Evolutionary conservation across 2,888 invertebrate species (phyloP).

Genomic region (Melieria picta): DNA sequence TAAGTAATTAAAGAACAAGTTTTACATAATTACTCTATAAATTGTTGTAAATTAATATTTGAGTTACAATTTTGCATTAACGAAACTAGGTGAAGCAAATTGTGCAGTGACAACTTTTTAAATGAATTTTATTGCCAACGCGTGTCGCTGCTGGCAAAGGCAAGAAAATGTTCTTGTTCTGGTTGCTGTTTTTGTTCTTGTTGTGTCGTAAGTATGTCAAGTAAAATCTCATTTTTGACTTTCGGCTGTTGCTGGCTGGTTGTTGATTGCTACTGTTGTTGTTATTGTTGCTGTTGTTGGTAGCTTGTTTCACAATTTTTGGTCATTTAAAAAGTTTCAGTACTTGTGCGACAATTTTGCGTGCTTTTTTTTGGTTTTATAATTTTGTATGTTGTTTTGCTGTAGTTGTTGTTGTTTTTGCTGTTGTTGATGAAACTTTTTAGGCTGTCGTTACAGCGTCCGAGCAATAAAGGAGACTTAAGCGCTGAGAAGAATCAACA

Average conservation of each 20-base stretch:
- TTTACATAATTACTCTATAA: too few species aligned
- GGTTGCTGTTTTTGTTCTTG: background rate
- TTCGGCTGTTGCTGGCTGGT: background rate
- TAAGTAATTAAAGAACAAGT: slow-evolving; percentile 27
- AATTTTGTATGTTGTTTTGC: too few species aligned
- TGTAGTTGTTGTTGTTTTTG: too few species aligned
- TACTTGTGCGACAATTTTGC: background rate
- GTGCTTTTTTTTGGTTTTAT: too few species aligned
- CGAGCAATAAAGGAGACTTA: too few species aligned
- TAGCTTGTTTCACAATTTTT: slow-evolving; percentile 8
- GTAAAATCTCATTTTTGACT: too few species aligned
- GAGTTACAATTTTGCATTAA: too few species aligned
- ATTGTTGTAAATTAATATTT: too few species aligned
- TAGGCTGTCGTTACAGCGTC: slow-evolving; percentile 12
- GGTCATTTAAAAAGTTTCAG: slow-evolving; percentile 36
- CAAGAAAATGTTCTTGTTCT: background rate
- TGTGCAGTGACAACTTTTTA: too few species aligned
- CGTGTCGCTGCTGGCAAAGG: background rate
- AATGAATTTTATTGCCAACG: background rate
- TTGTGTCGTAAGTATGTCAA: background rate
- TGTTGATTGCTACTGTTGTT: too few species aligned
- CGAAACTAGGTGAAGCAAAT: background rate
- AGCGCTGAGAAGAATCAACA: too few species aligned
- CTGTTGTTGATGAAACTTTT: slow-evolving; percentile 12
- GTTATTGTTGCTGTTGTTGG: slow-evolving; percentile 1